Base-by-base conservation (phyloP, 2,113 vertebrate species). In the Clarias batrachus region DNA sequence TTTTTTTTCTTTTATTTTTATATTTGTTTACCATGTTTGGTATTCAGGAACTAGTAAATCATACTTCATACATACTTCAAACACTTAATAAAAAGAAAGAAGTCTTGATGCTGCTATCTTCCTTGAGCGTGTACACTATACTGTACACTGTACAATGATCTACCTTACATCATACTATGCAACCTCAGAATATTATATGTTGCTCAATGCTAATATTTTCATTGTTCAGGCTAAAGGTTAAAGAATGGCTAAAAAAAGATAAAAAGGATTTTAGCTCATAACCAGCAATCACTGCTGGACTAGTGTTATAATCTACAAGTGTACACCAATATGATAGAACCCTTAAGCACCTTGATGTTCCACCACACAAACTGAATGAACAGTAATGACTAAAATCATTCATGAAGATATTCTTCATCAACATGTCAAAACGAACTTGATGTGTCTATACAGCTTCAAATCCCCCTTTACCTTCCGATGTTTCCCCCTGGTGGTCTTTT, bases 401-500 rank as follows among this genome's bases (percentile, higher is more conserved):
- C 11, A 7, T 0, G n/a, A 82, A 37, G 0, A 41, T 41, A 25
- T 52, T 52, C 10, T 33, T 57, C 33, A 21, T 52, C 37, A 7
- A 54, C 80, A 71, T 83, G 68, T 52, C 37, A 7, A 54, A 80
- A 71, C 80, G 62, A n/a, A 59, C 59, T 81, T 80, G 77, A 66
- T 73, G 78, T 89, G 86, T 25, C 71, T 74, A 86, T 65, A 85
- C 41, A 57, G 78, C 70, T 71, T 81, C 65, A 76, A 74, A 70
- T 9, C 60, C 25, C n/a, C 16, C 25, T 62, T 77, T 83, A 63
- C 60, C 68, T 81, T 84, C 77, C 65, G 85, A 84, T 60, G 87
- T 87, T 86, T 66, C 54, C 71, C 62, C 71, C 76, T 57, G 86
- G 86, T 81, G 78, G 33, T 80, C 85, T 78, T 66, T 77, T 62